Conservation (phyloP, 2,113 vertebrate genomes). For the Elgaria multicarinata region DNA sequence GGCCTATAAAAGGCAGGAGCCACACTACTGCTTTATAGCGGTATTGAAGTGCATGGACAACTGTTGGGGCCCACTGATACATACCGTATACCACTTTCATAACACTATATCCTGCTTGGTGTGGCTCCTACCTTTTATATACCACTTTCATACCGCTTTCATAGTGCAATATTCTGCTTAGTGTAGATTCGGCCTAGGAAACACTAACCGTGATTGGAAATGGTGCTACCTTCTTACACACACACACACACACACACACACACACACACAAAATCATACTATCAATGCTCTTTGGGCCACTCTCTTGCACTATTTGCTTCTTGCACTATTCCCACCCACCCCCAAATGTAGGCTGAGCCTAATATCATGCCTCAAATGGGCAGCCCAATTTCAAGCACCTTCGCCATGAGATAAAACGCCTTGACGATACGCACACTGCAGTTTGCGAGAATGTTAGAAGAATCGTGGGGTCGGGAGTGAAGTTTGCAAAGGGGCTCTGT, state of each 20-base stretch:
- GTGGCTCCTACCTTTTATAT: no score
- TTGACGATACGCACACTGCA: accelerated
- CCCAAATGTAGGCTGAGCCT: no score
- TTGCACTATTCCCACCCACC: neutral
- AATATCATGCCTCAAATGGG: accelerated
- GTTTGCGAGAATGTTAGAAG: accelerated
- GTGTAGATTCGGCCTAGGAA: no score
- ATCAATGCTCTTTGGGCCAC: neutral
- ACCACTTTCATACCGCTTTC: no score
- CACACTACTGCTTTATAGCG: no score
- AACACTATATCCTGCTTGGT: no score
- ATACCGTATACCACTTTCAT: no score
- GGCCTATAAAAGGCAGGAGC: no score
- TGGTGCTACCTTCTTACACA: neutral
- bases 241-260: neutral
- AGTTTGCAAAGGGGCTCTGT: neutral
- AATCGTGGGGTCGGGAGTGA: neutral
- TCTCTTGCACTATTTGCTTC: neutral
- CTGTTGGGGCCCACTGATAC: no score
- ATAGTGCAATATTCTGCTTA: no score
- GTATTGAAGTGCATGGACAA: no score
- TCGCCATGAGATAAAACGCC: neutral
- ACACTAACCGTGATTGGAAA: neutral
- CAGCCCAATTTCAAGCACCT: accelerated
- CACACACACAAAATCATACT: neutral